Conservation (phyloP, 2,113 vertebrate species). For the Ursus arctos region DNA sequence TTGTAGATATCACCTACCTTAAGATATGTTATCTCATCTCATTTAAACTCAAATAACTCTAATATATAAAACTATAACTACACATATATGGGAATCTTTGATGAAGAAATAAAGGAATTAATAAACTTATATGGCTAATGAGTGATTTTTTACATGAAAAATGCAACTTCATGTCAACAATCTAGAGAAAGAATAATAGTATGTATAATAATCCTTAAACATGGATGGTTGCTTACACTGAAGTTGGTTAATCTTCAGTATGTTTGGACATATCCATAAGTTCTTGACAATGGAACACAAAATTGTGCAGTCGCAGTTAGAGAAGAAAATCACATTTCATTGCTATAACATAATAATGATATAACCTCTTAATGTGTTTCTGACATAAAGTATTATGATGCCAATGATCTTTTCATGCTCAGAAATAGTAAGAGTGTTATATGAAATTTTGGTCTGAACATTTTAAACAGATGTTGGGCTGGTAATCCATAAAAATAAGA, state of each 20-base stretch:
- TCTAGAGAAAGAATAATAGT: background rate
- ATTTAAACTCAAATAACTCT: background rate
- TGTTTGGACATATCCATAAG: background rate
- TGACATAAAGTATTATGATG: background rate
- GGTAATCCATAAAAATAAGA: background rate
- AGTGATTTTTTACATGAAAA: background rate
- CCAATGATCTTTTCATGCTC: background rate
- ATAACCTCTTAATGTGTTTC: background rate
- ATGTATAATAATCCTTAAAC: background rate
- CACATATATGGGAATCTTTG: background rate
- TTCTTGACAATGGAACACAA: background rate
- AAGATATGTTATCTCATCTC: background rate
- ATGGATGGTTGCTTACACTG: background rate
- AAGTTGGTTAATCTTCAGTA: background rate
- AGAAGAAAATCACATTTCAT: background rate
- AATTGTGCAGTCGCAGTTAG: background rate
- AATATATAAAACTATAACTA: background rate
- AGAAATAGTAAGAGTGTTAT: background rate
- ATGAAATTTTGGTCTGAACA: background rate
- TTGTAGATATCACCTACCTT: background rate
- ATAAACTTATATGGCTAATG: background rate
- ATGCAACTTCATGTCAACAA: background rate
- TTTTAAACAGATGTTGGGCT: background rate
- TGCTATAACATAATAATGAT: background rate
- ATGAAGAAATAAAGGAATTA: background rate